Conservation (phyloP, 2,888 invertebrate species). For the Spodoptera littoralis region DNA sequence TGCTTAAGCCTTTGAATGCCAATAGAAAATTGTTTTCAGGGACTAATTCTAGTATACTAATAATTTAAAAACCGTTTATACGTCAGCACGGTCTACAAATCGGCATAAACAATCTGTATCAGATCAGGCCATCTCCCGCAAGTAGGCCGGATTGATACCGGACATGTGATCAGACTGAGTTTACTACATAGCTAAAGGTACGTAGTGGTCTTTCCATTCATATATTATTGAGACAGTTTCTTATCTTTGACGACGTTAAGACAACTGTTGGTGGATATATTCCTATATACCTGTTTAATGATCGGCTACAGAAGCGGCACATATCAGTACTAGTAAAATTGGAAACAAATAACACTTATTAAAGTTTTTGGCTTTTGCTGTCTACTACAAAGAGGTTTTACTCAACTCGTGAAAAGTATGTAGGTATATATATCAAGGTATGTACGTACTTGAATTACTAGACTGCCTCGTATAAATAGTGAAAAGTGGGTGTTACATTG, state of each 20-base stretch:
- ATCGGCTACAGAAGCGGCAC: no score
- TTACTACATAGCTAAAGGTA: conserved; percentile 11
- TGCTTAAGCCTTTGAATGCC: no score
- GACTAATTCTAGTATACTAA: no score
- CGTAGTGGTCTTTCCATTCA: conserved; percentile 35
- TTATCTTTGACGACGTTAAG: conserved; percentile 17
- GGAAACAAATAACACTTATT: no score
- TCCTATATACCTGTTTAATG: neutral
- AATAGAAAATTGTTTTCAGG: no score
- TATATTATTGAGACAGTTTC: conserved; percentile 12
- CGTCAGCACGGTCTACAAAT: conserved; percentile 28
- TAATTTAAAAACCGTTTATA: conserved; percentile 24
- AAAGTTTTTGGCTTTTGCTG: no score
- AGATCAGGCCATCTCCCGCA: conserved; percentile 44
- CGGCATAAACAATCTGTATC: conserved; percentile 28
- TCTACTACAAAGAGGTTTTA: no score
- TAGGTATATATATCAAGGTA: no score
- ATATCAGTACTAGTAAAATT: no score
- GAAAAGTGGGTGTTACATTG: no score
- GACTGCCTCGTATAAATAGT: no score
- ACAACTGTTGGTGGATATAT: neutral
- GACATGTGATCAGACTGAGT: conserved; percentile 25
- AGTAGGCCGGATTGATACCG: conserved; percentile 49
- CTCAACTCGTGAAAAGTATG: neutral
- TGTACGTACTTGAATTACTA: no score